Evolutionary conservation across 2,797 vertebrate species (phyloP).

Genomic region (Botia kubotai): DNA sequence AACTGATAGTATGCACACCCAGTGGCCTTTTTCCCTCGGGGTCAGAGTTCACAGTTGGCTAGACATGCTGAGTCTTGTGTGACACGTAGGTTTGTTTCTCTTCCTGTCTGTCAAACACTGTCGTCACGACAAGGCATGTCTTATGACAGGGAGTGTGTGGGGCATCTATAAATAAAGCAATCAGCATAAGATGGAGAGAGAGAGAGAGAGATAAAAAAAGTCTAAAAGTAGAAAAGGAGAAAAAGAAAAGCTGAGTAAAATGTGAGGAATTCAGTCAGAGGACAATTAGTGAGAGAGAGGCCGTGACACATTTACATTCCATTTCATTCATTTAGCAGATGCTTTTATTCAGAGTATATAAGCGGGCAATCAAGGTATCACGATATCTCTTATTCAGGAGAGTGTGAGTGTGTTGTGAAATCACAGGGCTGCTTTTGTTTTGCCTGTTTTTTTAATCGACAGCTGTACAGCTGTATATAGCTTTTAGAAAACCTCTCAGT

Average conservation of each 20-base stretch:
- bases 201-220: neutral
- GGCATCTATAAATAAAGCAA: slow-evolving; percentile 77
- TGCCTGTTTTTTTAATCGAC: no score
- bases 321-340: slow-evolving; percentile 1
- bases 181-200: slow-evolving; percentile 48
- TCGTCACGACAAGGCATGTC: slow-evolving; percentile 73
- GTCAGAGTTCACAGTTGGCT: slow-evolving; percentile 43
- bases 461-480: neutral
- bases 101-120: slow-evolving; percentile 66
- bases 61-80: slow-evolving; percentile 40
- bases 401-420: no score
- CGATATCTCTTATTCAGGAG: neutral
- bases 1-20: slow-evolving; percentile 1
- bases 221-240: no score
- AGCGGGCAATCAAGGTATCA: neutral
- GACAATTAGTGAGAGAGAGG: neutral
- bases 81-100: slow-evolving; percentile 44
- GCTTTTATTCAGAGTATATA: slow-evolving; percentile 6
- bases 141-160: slow-evolving; percentile 76
- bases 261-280: neutral
- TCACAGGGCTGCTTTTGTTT: no score
- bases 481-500: neutral
- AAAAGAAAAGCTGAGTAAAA: neutral
- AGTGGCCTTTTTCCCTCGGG: slow-evolving; percentile 15
- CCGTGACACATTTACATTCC: neutral